phyloP scores from a whole-genome alignment of 2,888 invertebrate genomes.

The Orchesella flavescens region DNA sequence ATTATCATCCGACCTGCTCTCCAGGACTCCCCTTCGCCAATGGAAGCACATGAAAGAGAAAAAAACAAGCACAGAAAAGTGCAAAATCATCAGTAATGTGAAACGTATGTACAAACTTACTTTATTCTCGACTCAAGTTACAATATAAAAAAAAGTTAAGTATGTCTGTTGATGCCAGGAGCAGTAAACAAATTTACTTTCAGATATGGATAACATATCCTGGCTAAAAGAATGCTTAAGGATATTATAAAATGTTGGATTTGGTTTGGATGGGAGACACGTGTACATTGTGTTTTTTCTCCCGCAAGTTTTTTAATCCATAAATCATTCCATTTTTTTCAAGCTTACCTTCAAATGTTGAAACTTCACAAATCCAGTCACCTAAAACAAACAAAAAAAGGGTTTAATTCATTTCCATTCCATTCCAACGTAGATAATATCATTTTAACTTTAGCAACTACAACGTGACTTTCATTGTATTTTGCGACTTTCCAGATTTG shows the following conservation, averaged over 20 bases:
- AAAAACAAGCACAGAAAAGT: slow-evolving; percentile 11
- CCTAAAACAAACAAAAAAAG: slow-evolving; percentile 38
- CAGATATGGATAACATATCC: not conserved
- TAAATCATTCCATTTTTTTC: too few relatives aligned
- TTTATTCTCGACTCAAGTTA: not conserved
- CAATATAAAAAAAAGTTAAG: not conserved
- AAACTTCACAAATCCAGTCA: slow-evolving; percentile 69
- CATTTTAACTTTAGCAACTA: too few relatives aligned
- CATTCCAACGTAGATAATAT: too few relatives aligned
- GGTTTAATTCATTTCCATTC: too few relatives aligned
- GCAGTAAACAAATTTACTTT: not conserved
- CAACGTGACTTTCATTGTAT: not conserved
- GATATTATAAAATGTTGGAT: too few relatives aligned
- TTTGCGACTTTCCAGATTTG: not conserved
- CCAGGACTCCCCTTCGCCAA: slow-evolving; percentile 67
- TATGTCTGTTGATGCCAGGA: not conserved
- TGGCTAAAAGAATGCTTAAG: too few relatives aligned
- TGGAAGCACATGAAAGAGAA: slow-evolving; percentile 14
- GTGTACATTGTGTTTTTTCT: too few relatives aligned
- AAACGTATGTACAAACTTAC: not conserved
- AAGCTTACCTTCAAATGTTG: slow-evolving; percentile 65
- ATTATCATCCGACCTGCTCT: slow-evolving; percentile 70
- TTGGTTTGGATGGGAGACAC: too few relatives aligned
- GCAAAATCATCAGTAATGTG: slow-evolving; percentile 22
- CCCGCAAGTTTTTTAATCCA: too few relatives aligned